Conservation (phyloP, 1,140 invertebrate genomes). For the Macrobrachium rosenbergii region DNA sequence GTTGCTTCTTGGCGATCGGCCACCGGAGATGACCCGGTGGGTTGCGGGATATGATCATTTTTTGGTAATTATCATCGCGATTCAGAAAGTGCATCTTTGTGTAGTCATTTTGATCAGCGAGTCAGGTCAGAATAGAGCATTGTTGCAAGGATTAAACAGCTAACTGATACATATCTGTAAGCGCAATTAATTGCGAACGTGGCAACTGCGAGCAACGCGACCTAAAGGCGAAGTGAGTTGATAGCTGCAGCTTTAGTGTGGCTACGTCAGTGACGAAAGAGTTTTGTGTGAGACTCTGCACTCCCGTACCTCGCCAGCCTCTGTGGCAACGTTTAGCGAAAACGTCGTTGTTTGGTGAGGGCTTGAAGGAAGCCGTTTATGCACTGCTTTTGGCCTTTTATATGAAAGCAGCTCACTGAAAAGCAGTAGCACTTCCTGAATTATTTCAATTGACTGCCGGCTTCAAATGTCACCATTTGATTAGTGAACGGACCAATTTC, state of each 20-base stretch:
- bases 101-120: no score
- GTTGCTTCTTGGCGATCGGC: no score
- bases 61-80: no score
- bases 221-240: conserved; percentile 63
- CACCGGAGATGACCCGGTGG: no score
- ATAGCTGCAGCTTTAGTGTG: conserved; percentile 49
- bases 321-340: conserved; percentile 29
- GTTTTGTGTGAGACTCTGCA: background rate
- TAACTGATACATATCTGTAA: background rate
- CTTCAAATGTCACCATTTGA: no score
- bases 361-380: background rate
- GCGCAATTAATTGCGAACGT: conserved; percentile 19
- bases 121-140: background rate
- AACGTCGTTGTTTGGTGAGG: conserved; percentile 43
- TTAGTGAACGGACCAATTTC: no score
- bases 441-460: no score
- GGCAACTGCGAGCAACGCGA: conserved; percentile 48
- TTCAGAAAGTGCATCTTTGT: no score
- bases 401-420: no score
- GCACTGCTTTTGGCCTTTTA: background rate
- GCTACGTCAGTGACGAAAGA: conserved; percentile 35
- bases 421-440: no score
- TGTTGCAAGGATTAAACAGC: background rate
- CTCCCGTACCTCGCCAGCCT: conserved; percentile 18
- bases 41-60: no score